Percentiles rank a stretch among this genome's conserved stretches.
These are phyloP conservation scores for Urechis unicinctus DNA, from an alignment of 2,888 invertebrate species.

Conservation along the genomic window DNA sequence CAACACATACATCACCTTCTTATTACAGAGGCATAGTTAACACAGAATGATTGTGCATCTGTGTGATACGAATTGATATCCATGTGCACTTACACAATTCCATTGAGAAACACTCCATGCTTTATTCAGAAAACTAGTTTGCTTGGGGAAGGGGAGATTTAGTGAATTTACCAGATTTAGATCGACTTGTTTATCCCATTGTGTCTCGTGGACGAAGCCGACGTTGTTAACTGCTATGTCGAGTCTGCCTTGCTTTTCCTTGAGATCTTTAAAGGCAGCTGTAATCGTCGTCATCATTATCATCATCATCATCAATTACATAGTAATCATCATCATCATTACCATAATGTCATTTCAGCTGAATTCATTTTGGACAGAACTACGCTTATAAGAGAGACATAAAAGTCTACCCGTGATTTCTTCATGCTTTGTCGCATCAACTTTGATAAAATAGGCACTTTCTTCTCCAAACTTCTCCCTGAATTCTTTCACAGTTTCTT, in stretches of 20 bases:
- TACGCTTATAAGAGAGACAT: no score
- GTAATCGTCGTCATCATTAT: no score
- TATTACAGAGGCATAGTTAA: no score
- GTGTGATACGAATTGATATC: no score
- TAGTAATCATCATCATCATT: no score
- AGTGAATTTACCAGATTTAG: slow-evolving; percentile 59
- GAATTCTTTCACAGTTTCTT: slow-evolving; percentile 3
- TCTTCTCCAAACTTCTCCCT: not conserved
- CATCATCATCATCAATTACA: no score
- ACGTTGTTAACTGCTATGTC: slow-evolving; percentile 77
- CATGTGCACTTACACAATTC: no score
- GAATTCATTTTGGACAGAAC: no score
- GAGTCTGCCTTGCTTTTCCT: slow-evolving; percentile 64
- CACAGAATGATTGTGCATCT: no score
- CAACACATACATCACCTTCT: not conserved
- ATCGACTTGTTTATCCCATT: slow-evolving; percentile 26
- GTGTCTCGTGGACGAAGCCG: slow-evolving; percentile 53
- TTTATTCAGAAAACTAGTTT: no score
- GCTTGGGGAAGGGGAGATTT: not conserved
- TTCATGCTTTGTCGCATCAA: not conserved
- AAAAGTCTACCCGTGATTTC: slow-evolving; percentile 4
- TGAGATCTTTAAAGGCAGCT: slow-evolving; percentile 28
- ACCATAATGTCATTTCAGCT: no score
- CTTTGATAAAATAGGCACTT: not conserved
- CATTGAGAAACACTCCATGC: no score